These are phyloP conservation scores for Odontesthes bonariensis DNA, from an alignment of 2,113 vertebrate genomes.

Conservation along the genomic window DNA sequence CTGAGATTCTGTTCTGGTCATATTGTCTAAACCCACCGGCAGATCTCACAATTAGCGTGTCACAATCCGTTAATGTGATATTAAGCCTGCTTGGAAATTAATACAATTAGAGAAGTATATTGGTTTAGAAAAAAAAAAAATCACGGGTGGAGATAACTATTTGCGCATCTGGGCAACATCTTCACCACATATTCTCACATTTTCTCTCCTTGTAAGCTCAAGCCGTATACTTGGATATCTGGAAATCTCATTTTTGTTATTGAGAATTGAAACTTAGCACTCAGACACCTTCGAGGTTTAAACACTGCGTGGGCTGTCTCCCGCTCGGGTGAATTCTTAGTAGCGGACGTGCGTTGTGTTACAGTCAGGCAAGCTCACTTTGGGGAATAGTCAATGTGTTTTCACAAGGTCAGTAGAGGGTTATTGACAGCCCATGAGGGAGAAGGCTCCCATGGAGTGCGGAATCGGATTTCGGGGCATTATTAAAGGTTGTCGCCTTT, in stretches of 20 bases:
- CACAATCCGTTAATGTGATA: constrained; percentile 8
- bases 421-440: constrained; percentile 60
- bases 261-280: constrained; percentile 21
- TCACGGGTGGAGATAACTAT: constrained; percentile 16
- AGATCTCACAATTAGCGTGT: constrained; percentile 35
- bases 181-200: background rate
- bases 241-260: constrained; percentile 1
- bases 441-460: constrained; percentile 19
- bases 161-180: constrained; percentile 29
- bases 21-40: constrained; percentile 39
- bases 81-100: background rate
- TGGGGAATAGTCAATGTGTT: constrained; percentile 68
- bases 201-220: background rate
- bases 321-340: constrained; percentile 48
- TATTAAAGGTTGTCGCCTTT: constrained; percentile 15
- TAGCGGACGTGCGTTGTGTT: constrained; percentile 56
- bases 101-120: background rate
- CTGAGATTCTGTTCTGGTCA: constrained; percentile 60
- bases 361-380: constrained; percentile 60
- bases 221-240: background rate
- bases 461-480: constrained; percentile 55
- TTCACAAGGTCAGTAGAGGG: constrained; percentile 78
- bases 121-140: constrained; percentile 1
- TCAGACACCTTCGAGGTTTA: constrained; percentile 7
- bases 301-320: constrained; percentile 42